phyloP scores from a whole-genome alignment of 35 echinoderm and acorn worm species.

The Patiria miniata region DNA sequence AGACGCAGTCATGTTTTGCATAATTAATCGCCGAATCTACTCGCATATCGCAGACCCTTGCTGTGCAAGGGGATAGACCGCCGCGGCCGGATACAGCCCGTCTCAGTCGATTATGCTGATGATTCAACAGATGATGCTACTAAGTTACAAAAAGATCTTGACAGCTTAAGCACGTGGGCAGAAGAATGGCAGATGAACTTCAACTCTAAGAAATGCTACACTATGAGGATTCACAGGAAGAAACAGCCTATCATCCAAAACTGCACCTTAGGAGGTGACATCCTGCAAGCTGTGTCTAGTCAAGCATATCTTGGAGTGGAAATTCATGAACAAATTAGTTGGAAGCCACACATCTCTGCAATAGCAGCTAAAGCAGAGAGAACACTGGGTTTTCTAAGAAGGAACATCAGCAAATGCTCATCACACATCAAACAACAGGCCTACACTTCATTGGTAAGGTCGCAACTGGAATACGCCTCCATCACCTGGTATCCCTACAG shows the following conservation, averaged over 20 bases:
- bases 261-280: not conserved
- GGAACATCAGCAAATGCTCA: not conserved
- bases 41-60: too few relatives aligned
- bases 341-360: constrained; percentile 27
- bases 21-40: too few relatives aligned
- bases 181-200: constrained; percentile 22
- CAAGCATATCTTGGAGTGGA: constrained; percentile 15
- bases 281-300: not conserved
- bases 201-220: constrained; percentile 21
- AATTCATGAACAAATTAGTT: constrained; percentile 21
- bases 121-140: not conserved
- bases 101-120: too few relatives aligned
- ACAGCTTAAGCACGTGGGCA: not conserved
- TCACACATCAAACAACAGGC: constrained; percentile 7
- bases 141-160: not conserved
- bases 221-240: constrained; percentile 21
- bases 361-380: not conserved
- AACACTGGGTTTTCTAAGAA: constrained; percentile 13
- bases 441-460: constrained; percentile 13
- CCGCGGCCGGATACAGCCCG: too few relatives aligned
- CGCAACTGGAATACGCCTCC: constrained; percentile 28
- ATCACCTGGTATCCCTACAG: constrained; percentile 18
- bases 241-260: constrained; percentile 9
- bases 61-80: too few relatives aligned
- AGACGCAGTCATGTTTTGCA: too few relatives aligned